Base-by-base conservation (phyloP, 2,888 invertebrate species). In the Eretmocerus hayati region DNA sequence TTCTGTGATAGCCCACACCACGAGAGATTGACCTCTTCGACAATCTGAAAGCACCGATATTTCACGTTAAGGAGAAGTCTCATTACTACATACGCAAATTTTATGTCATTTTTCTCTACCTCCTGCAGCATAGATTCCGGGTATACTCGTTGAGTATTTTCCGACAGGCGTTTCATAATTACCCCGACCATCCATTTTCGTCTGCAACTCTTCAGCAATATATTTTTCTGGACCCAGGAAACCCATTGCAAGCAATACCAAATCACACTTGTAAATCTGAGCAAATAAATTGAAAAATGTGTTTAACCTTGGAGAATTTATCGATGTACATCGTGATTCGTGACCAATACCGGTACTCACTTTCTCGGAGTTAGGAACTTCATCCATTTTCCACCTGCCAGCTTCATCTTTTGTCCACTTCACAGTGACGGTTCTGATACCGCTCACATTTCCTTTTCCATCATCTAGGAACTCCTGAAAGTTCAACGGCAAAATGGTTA, bases 1-100 rank as follows among this genome's bases (percentile, higher is more conserved):
- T 72, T 99, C 99, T 0, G 90, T 80, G 56, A 99, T 99, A 18
- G 97, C 99, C 92, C 96, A 97, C 8, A 99, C 99, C 4, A 99
- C 95, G 48, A 99, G 77, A 0, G 96, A 96, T 69, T 99, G 99
- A n/a, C 99, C 99, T 60, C 97, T 84, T 30, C 95, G 87, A 71
- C 97, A 99, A 78, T 99, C 99, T 92, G 69, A 55, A 26, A n/a
- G n/a, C n/a, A 26, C 26, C 6, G 26, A 11, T 9, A 26, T 9
- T 26, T 26, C 11, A 6, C 8, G 6, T 26, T 26, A 26, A 11
- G 6, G 26, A 26, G 8, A 26, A 26, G 6, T 9, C 6, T 26
- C 11, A 26, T 26, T 9, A 26, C 6, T 11, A 6, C 26, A 9
- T 26, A 26, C 26, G 1, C 26, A 11, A 11, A 9, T 26, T 6